Evolutionary conservation across 2,113 vertebrate genomes (phyloP).

Genomic region (Microtus montanus): DNA sequence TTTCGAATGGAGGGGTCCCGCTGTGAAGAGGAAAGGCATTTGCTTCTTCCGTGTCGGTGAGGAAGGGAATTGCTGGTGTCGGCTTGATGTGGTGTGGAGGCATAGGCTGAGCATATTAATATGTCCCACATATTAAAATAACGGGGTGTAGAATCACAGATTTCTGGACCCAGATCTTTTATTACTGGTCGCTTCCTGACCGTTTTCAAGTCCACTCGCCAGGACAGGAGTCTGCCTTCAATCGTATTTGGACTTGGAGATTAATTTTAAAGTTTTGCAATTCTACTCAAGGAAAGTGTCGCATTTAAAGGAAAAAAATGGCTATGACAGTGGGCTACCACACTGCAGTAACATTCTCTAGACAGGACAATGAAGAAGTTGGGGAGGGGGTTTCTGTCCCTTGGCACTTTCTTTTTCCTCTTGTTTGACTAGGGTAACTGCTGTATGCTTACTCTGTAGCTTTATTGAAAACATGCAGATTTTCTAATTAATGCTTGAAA

Average conservation of each 20-base stretch:
- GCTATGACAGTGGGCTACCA: background rate
- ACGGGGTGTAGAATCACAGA: background rate
- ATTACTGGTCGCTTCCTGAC: background rate
- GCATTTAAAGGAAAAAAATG: background rate
- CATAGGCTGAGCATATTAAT: background rate
- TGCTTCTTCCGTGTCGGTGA: background rate
- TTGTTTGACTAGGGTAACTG: background rate
- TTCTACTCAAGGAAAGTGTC: background rate
- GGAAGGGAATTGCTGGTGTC: background rate
- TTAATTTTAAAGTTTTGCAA: background rate
- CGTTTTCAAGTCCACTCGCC: background rate
- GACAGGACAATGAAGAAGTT: background rate
- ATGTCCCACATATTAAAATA: constrained; percentile 50
- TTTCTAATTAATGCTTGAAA: constrained; percentile 73
- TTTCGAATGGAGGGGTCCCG: background rate
- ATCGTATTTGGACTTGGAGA: background rate
- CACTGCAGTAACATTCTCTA: background rate
- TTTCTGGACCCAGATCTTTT: background rate
- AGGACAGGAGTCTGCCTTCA: background rate
- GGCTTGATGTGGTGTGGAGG: background rate
- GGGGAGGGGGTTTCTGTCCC: background rate
- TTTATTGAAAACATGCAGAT: constrained; percentile 29
- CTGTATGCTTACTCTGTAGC: constrained; percentile 5
- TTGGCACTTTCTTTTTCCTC: background rate
- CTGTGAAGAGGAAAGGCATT: background rate